phyloP scores from a whole-genome alignment of 2,888 invertebrate species.

The Auanema freiburgensis region DNA sequence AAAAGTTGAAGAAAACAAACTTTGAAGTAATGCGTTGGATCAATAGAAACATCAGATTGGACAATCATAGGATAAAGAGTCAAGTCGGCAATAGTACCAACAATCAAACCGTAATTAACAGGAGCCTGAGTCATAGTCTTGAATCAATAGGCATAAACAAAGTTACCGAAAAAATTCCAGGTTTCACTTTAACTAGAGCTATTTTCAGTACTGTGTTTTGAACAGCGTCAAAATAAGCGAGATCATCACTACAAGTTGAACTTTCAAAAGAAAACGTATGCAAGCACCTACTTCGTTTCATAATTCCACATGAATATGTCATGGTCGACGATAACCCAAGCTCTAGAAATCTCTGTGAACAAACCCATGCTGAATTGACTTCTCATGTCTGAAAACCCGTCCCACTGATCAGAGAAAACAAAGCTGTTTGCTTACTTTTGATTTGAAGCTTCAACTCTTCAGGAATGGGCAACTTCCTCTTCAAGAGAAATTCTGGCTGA shows the following conservation, averaged over 20 bases:
- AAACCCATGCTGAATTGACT: conserved; percentile 95
- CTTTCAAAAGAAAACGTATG: neutral
- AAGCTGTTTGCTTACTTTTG: conserved; percentile 40
- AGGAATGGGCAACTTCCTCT: conserved; percentile 45
- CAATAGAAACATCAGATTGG: conserved; percentile 30
- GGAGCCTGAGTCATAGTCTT: conserved; percentile 71
- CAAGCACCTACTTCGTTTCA: conserved; percentile 76
- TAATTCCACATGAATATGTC: conserved; percentile 98
- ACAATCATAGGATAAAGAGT: conserved; percentile 78
- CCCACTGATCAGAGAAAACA: neutral
- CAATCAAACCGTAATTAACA: conserved; percentile 84
- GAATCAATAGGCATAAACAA: neutral
- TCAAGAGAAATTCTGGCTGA: conserved; percentile 38
- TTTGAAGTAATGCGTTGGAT: conserved; percentile 75
- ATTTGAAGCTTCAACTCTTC: conserved; percentile 55
- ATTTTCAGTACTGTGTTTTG: conserved; percentile 91
- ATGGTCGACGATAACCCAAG: conserved; percentile 95
- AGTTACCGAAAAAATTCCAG: conserved; percentile 64
- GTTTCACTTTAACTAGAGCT: conserved; percentile 82
- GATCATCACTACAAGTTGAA: conserved; percentile 75
- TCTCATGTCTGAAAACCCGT: conserved; percentile 78
- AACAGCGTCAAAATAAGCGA: conserved; percentile 93
- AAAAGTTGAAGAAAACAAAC: conserved; percentile 62
- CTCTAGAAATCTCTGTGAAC: conserved; percentile 91
- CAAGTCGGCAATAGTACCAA: conserved; percentile 93